Evolutionary conservation across 2,113 vertebrate species (phyloP), one percentile per base, ranked within the genome.

Genomic region (Calidris pugnax): DNA sequence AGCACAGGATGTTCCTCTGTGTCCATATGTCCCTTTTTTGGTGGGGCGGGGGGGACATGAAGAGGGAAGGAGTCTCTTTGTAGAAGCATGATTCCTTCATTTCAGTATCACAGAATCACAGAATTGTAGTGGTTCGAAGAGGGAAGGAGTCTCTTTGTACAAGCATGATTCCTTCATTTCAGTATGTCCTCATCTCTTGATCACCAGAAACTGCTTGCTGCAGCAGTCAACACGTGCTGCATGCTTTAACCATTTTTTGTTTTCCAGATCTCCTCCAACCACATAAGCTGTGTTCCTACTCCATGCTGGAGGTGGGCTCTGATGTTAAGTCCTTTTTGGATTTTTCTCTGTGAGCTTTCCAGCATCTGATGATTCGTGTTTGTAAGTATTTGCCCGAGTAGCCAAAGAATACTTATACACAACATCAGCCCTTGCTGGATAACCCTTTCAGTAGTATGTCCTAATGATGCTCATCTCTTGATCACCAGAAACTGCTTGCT

Each of bases 311-410:
- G 12, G 27, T 9, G 8, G 6, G 14, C 15, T 72, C 28, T 37
- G 30, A 41, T 41, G 13, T 66, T 47, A 67, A 7, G 4, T n/a
- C 12, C 3, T 43, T 63, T 63, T 39, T 5, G 3, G 4, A 6
- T 56, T 45, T 57, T 75, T 37, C 81, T 30, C 23, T 60, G 4
- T 16, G 21, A 81, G 16, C 7, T 89, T 69, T 77, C 27, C 17
- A 43, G 30, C 17, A 2, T 32, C 41, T 77, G 19, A 39, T 55
- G 56, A 22, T 57, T 68, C 0, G 0, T 51, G 15, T 26, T 50
- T 71, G 7, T 50, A n/a, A n/a, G n/a, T 50, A 59, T 59, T 81
- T 81, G 7, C 10, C 33, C 32, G 23, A 62, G 16, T 62, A 91
- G 28, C 12, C 13, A 14, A 76, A 76, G 33, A 80, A 22, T 45